These are phyloP conservation scores for Psittacula echo DNA, from an alignment of 2,797 vertebrate genomes.

Conservation along the genomic window DNA sequence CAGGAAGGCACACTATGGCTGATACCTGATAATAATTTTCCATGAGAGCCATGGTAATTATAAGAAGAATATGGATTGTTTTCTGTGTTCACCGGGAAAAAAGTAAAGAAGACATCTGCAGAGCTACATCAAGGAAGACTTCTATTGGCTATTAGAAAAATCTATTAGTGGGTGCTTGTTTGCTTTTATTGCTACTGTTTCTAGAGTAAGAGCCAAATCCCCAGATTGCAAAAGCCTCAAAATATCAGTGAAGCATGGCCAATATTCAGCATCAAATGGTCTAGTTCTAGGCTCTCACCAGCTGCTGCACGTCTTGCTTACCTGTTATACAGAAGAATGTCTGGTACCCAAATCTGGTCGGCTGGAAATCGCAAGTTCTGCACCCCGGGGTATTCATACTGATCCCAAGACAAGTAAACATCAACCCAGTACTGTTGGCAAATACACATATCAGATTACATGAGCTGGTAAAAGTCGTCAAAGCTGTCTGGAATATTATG, in stretches of 20 bases:
- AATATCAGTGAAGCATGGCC: not conserved
- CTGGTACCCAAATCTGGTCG: conserved; percentile 88
- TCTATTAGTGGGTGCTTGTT: not conserved
- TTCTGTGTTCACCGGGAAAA: not conserved
- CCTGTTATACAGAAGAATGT: conserved; percentile 94
- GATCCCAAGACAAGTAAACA: conserved; percentile 88
- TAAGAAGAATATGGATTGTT: not conserved
- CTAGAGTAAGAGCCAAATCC: not conserved
- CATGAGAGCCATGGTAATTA: not conserved
- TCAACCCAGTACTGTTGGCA: conserved; percentile 85
- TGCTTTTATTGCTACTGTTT: not conserved
- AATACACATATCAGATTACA: conserved; percentile 9
- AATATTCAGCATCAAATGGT: not conserved
- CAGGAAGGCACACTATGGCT: not conserved
- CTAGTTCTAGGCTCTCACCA: not conserved
- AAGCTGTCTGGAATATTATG: not conserved
- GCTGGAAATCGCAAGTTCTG: conserved; percentile 89
- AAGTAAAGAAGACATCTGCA: not conserved
- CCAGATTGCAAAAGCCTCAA: not conserved
- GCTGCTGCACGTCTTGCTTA: conserved; percentile 29
- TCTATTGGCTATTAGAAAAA: not conserved
- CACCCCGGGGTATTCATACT: conserved; percentile 85
- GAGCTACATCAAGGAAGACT: not conserved
- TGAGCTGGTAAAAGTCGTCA: not conserved
- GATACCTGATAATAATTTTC: not conserved